phyloP scores from a whole-genome alignment of 2,888 invertebrate genomes.

The Drosophila vallismaia region DNA sequence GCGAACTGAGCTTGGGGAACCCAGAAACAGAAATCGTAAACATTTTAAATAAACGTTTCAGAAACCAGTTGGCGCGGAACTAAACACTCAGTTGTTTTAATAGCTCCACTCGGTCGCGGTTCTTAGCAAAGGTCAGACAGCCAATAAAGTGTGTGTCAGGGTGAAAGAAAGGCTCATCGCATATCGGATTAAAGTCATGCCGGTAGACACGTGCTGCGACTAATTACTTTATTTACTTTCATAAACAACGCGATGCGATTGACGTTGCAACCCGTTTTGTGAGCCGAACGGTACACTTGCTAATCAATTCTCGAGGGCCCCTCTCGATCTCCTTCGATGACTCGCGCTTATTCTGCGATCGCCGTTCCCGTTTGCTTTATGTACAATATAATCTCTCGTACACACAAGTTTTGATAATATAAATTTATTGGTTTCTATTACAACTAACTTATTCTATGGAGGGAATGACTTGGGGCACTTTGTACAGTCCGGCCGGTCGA shows the following conservation, averaged over 20 bases:
- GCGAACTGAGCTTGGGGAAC: neutral
- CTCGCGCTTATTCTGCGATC: neutral
- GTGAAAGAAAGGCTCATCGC: neutral
- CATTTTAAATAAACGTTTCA: neutral
- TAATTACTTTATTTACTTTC: constrained; percentile 12
- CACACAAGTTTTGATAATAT: neutral
- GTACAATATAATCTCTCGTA: neutral
- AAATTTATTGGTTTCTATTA: neutral
- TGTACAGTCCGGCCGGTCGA: neutral
- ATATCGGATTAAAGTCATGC: constrained; percentile 1
- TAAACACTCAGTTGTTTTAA: neutral
- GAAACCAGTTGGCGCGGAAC: constrained; percentile 2
- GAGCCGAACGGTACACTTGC: constrained; percentile 5
- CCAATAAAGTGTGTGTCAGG: constrained; percentile 10
- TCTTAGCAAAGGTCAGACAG: constrained; percentile 10
- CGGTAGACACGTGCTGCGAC: constrained; percentile 18
- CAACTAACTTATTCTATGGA: neutral
- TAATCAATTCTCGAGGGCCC: constrained; percentile 10
- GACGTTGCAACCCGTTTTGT: constrained; percentile 20
- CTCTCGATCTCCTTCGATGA: neutral
- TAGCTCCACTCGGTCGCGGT: neutral
- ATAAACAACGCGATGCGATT: constrained; percentile 13
- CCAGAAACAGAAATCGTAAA: neutral
- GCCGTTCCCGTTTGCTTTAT: neutral
- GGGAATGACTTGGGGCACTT: constrained; percentile 1